These are phyloP conservation scores for Condylostylus longicornis DNA, from an alignment of 1,140 invertebrate species.

Conservation along the genomic window DNA sequence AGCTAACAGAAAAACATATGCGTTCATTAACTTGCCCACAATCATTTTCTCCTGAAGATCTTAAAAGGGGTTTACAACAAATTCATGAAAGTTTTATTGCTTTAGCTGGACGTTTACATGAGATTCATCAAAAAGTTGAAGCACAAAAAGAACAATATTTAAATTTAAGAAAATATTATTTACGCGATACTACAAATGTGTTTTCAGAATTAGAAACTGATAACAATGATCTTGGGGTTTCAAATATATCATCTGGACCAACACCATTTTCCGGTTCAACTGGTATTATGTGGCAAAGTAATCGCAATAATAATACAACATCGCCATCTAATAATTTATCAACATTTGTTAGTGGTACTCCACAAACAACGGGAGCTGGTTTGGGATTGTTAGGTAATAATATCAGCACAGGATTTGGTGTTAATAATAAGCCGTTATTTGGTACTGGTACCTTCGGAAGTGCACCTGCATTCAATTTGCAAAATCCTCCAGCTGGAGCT, in stretches of 20 bases:
- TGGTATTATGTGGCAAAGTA: too few species aligned
- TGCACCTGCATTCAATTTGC: conserved; percentile 43
- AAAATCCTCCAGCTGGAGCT: conserved; percentile 52
- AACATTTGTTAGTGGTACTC: too few species aligned
- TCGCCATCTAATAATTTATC: neutral
- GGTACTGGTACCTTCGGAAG: neutral
- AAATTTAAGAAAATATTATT: conserved; percentile 58
- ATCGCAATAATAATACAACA: neutral
- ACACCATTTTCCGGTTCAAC: conserved; percentile 39
- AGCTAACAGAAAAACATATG: conserved; percentile 56
- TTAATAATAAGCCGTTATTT: neutral
- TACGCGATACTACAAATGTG: conserved; percentile 64
- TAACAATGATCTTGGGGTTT: conserved; percentile 8
- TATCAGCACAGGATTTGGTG: neutral
- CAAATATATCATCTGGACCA: conserved; percentile 38
- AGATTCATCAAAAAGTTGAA: conserved; percentile 56
- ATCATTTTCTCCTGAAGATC: conserved; percentile 51
- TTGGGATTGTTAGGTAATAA: neutral
- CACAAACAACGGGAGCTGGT: neutral
- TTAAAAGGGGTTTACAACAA: conserved; percentile 47
- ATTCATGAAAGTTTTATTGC: conserved; percentile 74
- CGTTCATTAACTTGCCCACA: conserved; percentile 48
- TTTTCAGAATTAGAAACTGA: conserved; percentile 41
- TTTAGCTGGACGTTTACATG: conserved; percentile 66
- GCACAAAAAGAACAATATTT: conserved; percentile 71